Evolutionary conservation across 23 tunicate species (phyloP).

Genomic region (Phallusia fumigata): DNA sequence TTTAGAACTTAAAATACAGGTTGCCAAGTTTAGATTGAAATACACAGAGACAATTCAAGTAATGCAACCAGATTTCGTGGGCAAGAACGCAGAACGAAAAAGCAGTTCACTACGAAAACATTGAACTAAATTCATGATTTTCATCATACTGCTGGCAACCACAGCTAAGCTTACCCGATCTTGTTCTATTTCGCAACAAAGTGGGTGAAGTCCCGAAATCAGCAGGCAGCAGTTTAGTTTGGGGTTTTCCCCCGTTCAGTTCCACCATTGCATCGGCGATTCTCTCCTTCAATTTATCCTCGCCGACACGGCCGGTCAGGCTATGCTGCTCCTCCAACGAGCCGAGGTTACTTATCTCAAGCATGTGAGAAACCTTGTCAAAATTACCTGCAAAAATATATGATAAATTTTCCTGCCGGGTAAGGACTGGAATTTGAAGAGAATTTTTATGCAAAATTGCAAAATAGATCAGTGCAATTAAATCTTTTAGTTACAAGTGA

Average conservation of each 20-base stretch:
- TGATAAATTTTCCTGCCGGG: too few relatives aligned
- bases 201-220: not conserved
- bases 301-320: not conserved
- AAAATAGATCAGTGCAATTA: too few relatives aligned
- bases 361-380: slow-evolving; percentile 54
- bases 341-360: slow-evolving; percentile 48
- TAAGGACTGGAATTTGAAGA: too few relatives aligned
- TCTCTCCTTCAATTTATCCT: slow-evolving; percentile 41
- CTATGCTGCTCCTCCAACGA: slow-evolving; percentile 58
- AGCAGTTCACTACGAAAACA: too few relatives aligned
- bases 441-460: too few relatives aligned
- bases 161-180: not conserved
- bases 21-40: too few relatives aligned
- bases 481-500: too few relatives aligned
- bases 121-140: too few relatives aligned
- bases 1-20: too few relatives aligned
- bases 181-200: not conserved
- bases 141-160: not conserved
- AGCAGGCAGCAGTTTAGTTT: not conserved
- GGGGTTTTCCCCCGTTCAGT: slow-evolving; percentile 3
- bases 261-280: slow-evolving; percentile 67
- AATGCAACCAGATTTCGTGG: too few relatives aligned
- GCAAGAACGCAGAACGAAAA: too few relatives aligned
- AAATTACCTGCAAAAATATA: slow-evolving; percentile 64
- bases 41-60: too few relatives aligned